Evolutionary conservation across 2,113 vertebrate genomes (phyloP).

Genomic region (Sterna hirundo): DNA sequence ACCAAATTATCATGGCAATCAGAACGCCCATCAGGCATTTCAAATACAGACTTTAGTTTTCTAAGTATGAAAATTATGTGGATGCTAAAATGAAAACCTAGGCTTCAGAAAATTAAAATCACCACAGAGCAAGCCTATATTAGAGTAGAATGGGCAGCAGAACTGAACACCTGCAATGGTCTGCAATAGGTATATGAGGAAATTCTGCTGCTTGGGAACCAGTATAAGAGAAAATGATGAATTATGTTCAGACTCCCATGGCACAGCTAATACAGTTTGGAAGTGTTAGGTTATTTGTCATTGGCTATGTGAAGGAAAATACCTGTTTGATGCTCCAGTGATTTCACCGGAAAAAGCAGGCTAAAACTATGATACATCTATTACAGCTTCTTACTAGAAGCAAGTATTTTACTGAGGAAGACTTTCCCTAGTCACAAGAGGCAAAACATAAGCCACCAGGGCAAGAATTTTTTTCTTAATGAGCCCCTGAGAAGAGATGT

Average conservation of each 20-base stretch:
- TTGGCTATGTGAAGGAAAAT: background rate
- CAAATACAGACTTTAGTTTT: background rate
- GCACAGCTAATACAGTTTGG: background rate
- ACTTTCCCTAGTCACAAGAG: background rate
- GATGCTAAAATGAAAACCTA: background rate
- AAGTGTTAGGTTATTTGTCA: background rate
- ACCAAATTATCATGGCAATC: background rate
- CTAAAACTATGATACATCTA: background rate
- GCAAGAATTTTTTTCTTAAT: background rate
- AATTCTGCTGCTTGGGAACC: background rate
- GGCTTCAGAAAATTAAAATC: background rate
- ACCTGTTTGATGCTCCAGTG: background rate
- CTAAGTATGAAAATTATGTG: background rate
- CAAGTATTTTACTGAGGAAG: background rate
- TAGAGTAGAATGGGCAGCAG: background rate
- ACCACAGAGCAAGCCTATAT: background rate
- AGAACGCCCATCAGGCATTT: background rate
- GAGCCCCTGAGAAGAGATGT: background rate
- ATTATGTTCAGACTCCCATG: background rate
- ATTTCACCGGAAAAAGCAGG: background rate
- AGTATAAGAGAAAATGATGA: background rate
- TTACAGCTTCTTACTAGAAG: background rate
- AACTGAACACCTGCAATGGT: background rate
- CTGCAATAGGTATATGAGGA: background rate
- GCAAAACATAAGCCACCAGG: background rate